phyloP scores from a whole-genome alignment of 2,113 vertebrate species.

The Eolophus roseicapilla region DNA sequence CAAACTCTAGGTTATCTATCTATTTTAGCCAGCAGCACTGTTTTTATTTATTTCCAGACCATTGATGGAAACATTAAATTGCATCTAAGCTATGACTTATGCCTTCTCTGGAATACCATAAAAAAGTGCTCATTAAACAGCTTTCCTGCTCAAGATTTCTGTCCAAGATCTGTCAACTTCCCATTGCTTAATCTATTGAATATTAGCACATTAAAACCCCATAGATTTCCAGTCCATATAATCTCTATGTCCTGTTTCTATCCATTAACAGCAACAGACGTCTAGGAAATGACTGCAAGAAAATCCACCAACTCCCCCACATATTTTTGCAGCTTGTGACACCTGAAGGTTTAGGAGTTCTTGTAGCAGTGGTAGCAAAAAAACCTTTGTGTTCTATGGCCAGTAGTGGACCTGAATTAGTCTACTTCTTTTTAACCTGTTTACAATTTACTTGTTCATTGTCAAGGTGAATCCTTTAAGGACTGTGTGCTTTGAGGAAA shows the following conservation, averaged over 20 bases:
- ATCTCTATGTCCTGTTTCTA: neutral
- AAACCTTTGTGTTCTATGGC: neutral
- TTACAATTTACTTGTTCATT: neutral
- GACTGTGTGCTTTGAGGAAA: neutral
- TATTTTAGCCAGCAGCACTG: neutral
- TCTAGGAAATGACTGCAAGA: neutral
- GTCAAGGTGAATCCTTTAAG: neutral
- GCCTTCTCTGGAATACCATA: neutral
- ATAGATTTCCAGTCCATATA: conserved; percentile 24
- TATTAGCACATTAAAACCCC: neutral
- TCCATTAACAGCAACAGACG: neutral
- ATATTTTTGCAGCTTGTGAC: neutral
- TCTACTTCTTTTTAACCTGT: neutral
- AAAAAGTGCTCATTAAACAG: conserved; percentile 25
- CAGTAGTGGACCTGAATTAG: neutral
- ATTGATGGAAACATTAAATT: conserved; percentile 33
- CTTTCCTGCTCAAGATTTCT: conserved; percentile 16
- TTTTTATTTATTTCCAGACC: conserved; percentile 37
- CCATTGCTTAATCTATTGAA: conserved; percentile 3
- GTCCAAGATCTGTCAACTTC: neutral
- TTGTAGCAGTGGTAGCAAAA: neutral
- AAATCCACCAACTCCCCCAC: neutral
- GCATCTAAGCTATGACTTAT: neutral
- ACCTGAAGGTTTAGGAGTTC: neutral
- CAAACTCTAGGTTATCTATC: neutral